Conservation (phyloP, 2,888 invertebrate species). For the Arctia plantaginis region DNA sequence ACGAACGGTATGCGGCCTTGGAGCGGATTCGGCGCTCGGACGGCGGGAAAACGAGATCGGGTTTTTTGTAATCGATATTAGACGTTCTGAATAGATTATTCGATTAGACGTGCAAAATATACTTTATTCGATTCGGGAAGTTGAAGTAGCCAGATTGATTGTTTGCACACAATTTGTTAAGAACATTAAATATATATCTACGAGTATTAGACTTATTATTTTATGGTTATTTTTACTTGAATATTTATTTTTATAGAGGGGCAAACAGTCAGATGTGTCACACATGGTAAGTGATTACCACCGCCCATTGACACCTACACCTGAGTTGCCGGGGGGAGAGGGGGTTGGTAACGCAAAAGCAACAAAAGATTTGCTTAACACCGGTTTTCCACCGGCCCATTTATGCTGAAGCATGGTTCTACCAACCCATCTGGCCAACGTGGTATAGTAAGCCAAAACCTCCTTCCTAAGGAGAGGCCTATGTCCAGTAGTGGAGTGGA, state of each 20-base stretch:
- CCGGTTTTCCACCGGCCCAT: too few species aligned
- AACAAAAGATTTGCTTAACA: too few species aligned
- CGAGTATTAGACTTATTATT: too few species aligned
- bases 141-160: slow-evolving; percentile 36
- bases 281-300: not conserved
- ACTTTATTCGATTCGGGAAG: slow-evolving; percentile 40
- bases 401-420: too few species aligned
- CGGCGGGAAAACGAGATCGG: slow-evolving; percentile 68
- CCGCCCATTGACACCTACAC: not conserved
- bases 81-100: slow-evolving; percentile 64
- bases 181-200: not conserved
- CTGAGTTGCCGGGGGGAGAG: too few species aligned
- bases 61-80: slow-evolving; percentile 67
- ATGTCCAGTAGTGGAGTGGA: too few species aligned
- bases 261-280: not conserved
- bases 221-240: too few species aligned
- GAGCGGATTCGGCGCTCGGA: slow-evolving; percentile 76
- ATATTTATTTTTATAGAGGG: not conserved
- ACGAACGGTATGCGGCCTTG: slow-evolving; percentile 84
- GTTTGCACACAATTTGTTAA: slow-evolving; percentile 18
- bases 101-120: slow-evolving; percentile 58
- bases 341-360: too few species aligned
- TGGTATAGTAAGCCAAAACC: too few species aligned
- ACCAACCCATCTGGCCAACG: too few species aligned
- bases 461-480: too few species aligned